phyloP scores from a whole-genome alignment of 2,797 vertebrate genomes.

The Parotocinclus haroldoi region DNA sequence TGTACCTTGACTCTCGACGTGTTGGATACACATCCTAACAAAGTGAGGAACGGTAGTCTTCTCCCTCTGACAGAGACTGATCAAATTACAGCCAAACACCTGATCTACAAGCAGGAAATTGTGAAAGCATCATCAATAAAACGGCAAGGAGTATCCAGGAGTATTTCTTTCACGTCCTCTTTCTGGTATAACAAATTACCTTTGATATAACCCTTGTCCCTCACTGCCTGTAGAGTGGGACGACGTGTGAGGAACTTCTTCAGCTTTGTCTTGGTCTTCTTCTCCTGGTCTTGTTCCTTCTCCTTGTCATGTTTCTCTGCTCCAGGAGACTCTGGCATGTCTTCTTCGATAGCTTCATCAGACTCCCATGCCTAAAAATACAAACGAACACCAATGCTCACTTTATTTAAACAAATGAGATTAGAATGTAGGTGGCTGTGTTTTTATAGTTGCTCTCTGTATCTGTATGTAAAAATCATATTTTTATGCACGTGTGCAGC shows the following conservation, averaged over 20 bases:
- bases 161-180: no score
- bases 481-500: neutral
- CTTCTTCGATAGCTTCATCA: slow-evolving; percentile 76
- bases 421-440: no score
- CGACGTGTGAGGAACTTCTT: slow-evolving; percentile 83
- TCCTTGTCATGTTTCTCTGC: slow-evolving; percentile 81
- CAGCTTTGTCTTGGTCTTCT: slow-evolving; percentile 82
- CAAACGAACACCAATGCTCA: neutral
- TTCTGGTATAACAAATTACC: no score
- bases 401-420: no score
- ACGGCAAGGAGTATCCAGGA: no score
- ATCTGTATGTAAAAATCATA: no score
- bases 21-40: slow-evolving; percentile 80
- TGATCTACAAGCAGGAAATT: slow-evolving; percentile 65
- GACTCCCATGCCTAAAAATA: slow-evolving; percentile 63
- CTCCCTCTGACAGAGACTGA: slow-evolving; percentile 80
- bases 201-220: slow-evolving; percentile 87
- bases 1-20: slow-evolving; percentile 80
- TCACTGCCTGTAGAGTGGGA: slow-evolving; percentile 81
- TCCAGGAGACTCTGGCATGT: slow-evolving; percentile 76
- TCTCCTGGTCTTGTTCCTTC: slow-evolving; percentile 72
- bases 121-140: no score
- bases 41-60: slow-evolving; percentile 78
- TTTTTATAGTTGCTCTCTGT: no score
- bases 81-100: slow-evolving; percentile 81